phyloP scores from a whole-genome alignment of 2,888 invertebrate genomes.

The Melinaea menophilus region DNA sequence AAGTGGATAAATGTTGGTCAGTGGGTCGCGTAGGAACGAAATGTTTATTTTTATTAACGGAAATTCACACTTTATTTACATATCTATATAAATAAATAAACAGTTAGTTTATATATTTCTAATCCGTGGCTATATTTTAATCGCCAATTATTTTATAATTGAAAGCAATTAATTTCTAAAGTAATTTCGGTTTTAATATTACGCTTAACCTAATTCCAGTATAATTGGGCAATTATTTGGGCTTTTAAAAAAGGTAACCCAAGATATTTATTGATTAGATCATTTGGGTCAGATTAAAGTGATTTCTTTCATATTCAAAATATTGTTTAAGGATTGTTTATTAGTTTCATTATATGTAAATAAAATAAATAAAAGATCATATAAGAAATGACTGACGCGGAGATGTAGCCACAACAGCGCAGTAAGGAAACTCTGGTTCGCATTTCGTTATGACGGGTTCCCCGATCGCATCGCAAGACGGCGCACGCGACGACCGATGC shows the following conservation, averaged over 20 bases:
- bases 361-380: neutral
- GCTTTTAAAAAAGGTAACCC: too few relatives aligned
- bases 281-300: too few relatives aligned
- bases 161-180: neutral
- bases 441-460: constrained; percentile 48
- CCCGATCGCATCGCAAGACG: constrained; percentile 46
- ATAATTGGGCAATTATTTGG: too few relatives aligned
- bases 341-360: neutral
- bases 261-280: too few relatives aligned
- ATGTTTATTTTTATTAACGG: constrained; percentile 17
- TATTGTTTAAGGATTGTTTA: neutral
- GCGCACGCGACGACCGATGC: constrained; percentile 61
- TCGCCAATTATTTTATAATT: neutral
- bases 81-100: constrained; percentile 9
- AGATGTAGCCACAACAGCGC: constrained; percentile 61
- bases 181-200: neutral
- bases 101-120: constrained; percentile 7
- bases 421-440: constrained; percentile 57
- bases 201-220: neutral
- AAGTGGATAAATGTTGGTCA: constrained; percentile 26
- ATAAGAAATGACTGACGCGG: constrained; percentile 50
- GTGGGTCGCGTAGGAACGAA: constrained; percentile 21
- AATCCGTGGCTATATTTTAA: neutral
- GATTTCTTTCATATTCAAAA: too few relatives aligned
- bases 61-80: constrained; percentile 16